Evolutionary conservation across 1,140 invertebrate species (phyloP).

Genomic region (Microvelia longipes): DNA sequence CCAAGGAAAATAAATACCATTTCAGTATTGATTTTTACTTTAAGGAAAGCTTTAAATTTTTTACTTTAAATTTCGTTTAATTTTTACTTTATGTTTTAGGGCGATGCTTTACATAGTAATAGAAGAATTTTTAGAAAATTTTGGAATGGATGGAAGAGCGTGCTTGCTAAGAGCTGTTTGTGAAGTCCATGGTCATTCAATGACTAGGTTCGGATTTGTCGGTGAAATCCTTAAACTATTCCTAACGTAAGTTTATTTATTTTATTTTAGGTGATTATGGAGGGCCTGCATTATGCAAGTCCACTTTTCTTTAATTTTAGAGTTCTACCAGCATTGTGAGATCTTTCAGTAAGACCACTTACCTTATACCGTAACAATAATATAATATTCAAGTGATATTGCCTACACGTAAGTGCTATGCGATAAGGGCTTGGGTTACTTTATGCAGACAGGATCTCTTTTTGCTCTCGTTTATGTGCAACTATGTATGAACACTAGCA

Average conservation of each 20-base stretch:
- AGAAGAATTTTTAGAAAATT: constrained; percentile 56
- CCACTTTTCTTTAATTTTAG: neutral
- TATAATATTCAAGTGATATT: too few relatives aligned
- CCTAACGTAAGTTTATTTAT: constrained; percentile 46
- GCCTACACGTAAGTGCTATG: too few relatives aligned
- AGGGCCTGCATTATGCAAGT: neutral
- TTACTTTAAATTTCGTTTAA: too few relatives aligned
- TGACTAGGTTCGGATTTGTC: constrained; percentile 57
- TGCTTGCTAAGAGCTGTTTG: constrained; percentile 68
- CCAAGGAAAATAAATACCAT: too few relatives aligned
- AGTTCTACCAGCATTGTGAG: neutral
- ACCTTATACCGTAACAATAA: neutral
- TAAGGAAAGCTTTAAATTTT: too few relatives aligned
- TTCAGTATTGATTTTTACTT: too few relatives aligned
- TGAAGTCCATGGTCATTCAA: constrained; percentile 57
- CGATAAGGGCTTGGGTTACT: too few relatives aligned
- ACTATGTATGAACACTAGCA: too few relatives aligned
- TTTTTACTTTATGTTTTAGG: constrained; percentile 31
- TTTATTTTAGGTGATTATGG: neutral
- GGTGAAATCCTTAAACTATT: constrained; percentile 66
- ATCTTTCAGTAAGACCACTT: neutral
- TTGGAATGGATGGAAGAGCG: constrained; percentile 62
- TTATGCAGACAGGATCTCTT: too few relatives aligned
- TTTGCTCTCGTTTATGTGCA: too few relatives aligned
- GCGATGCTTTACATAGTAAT: constrained; percentile 55